A percentile compares a stretch with the other conserved stretches of the same genome.
phyloP scores from a whole-genome alignment of 92 coral and sea anemone genomes.

The Parazoanthus darwini region DNA sequence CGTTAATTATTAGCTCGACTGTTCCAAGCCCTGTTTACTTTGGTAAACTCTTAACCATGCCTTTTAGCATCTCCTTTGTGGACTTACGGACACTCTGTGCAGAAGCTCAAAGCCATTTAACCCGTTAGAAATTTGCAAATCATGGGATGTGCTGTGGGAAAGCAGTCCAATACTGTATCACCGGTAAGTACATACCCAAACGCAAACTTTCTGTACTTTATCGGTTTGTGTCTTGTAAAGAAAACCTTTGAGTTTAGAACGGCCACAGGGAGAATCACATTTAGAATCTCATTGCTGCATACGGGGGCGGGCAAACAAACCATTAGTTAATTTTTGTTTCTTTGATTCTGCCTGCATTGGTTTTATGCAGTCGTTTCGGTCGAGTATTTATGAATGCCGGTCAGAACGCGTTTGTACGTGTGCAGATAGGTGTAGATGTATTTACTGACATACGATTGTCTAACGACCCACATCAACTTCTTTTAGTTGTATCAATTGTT shows the following conservation, averaged over 20 bases:
- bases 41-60: background rate
- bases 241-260: no score
- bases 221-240: no score
- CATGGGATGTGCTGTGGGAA: background rate
- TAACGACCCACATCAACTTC: no score
- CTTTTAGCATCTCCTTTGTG: background rate
- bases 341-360: no score
- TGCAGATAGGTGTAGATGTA: no score
- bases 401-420: no score
- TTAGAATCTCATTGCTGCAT: background rate
- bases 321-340: no score
- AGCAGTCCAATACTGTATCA: background rate
- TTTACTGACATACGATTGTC: no score
- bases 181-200: background rate
- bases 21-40: background rate
- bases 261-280: background rate
- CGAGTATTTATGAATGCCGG: no score
- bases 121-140: background rate
- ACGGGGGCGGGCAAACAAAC: background rate
- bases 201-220: background rate
- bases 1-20: background rate
- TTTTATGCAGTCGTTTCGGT: no score
- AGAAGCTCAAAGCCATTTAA: background rate
- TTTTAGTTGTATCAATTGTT: no score
- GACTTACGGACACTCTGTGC: background rate